Evolutionary conservation across 1,140 invertebrate genomes (phyloP).

Genomic region (Sinella curviseta): DNA sequence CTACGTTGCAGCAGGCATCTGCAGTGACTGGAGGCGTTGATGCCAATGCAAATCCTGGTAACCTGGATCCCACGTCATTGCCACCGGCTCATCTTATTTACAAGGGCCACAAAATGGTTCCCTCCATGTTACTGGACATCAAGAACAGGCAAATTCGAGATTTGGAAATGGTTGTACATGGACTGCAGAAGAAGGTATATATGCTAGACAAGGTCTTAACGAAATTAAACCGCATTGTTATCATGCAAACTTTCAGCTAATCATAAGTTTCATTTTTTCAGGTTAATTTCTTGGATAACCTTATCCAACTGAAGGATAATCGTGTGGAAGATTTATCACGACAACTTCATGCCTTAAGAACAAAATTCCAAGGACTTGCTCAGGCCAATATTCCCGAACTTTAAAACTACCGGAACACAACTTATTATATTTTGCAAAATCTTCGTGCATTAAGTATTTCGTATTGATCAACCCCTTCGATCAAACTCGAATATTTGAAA

Average conservation of each 20-base stretch:
- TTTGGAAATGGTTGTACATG: conserved; percentile 31
- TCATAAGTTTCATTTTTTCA: not conserved
- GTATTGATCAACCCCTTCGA: too few species aligned
- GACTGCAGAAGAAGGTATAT: conserved; percentile 34
- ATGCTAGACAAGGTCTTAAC: not conserved
- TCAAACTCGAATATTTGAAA: too few species aligned
- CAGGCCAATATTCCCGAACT: conserved; percentile 5
- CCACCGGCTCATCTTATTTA: conserved; percentile 45
- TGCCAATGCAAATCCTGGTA: not conserved
- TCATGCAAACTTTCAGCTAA: too few species aligned
- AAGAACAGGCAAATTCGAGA: conserved; percentile 38
- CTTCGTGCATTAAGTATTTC: not conserved
- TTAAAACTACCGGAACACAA: too few species aligned
- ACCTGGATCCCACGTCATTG: not conserved
- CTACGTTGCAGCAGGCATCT: not conserved
- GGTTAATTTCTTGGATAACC: conserved; percentile 24
- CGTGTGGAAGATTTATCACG: conserved; percentile 44
- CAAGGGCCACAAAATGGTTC: conserved; percentile 46
- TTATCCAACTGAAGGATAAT: conserved; percentile 44
- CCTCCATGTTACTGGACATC: conserved; percentile 36
- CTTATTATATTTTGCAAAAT: not conserved
- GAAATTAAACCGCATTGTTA: not conserved
- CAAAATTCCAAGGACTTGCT: conserved; percentile 31
- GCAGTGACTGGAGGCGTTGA: not conserved
- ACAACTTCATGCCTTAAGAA: conserved; percentile 36